Evolutionary conservation across 2,888 invertebrate genomes (phyloP).

Genomic region (Diplolepis rosae): DNA sequence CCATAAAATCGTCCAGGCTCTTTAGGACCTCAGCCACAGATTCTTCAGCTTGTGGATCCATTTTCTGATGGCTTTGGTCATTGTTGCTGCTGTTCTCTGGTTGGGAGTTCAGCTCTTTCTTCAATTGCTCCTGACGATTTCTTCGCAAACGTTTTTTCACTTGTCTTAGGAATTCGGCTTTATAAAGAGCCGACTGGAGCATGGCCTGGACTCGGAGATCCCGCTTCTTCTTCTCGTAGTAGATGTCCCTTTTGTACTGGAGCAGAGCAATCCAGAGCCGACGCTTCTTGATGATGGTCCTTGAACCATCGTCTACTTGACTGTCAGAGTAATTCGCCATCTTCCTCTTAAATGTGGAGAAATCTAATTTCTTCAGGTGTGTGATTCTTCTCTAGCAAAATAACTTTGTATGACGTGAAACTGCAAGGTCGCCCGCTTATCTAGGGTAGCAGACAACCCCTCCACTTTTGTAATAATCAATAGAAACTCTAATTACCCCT

Average conservation of each 20-base stretch:
- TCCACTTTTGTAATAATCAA: no score
- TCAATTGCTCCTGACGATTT: not conserved
- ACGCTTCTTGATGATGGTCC: slow-evolving; percentile 31
- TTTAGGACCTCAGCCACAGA: not conserved
- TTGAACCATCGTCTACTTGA: no score
- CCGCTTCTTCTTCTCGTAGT: not conserved
- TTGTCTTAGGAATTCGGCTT: not conserved
- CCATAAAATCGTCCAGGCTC: not conserved
- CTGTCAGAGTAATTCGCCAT: no score
- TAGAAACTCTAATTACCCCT: no score
- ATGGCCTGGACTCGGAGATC: not conserved
- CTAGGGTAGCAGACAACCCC: no score
- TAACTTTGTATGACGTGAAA: no score
- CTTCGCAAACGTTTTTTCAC: not conserved
- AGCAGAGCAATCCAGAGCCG: not conserved
- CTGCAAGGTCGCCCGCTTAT: no score
- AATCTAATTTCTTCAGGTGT: no score
- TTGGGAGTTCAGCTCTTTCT: not conserved
- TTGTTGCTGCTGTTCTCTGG: not conserved
- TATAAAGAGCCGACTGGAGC: not conserved
- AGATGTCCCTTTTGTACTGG: not conserved
- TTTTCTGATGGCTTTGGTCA: no score
- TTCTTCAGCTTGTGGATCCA: not conserved
- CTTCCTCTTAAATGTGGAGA: no score
- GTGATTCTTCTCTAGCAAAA: no score